Conservation (phyloP, 2,888 invertebrate genomes). For the Erebia ligea region DNA sequence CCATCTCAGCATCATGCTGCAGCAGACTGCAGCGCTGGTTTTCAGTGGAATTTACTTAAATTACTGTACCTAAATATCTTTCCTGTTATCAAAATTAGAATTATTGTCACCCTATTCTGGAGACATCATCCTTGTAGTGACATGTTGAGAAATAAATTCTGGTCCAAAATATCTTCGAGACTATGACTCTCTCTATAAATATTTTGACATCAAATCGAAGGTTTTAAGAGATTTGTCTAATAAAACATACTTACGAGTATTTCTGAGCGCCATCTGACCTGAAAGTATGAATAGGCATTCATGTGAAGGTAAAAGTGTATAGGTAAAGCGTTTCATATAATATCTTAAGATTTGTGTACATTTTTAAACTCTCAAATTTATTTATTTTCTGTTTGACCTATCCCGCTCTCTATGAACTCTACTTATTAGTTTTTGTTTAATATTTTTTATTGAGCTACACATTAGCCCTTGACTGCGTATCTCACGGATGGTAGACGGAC, state of each 20-base stretch:
- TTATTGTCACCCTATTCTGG: slow-evolving; percentile 3
- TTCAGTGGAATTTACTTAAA: too few relatives aligned
- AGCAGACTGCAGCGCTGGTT: too few relatives aligned
- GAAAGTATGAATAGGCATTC: slow-evolving; percentile 11
- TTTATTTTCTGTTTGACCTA: too few relatives aligned
- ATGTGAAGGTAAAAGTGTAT: slow-evolving; percentile 10
- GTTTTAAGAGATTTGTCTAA: slow-evolving; percentile 22
- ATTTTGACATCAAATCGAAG: slow-evolving; percentile 17
- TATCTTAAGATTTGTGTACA: neutral
- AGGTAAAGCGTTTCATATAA: neutral
- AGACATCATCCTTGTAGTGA: slow-evolving; percentile 5
- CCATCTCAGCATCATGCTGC: too few relatives aligned
- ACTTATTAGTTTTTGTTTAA: too few relatives aligned
- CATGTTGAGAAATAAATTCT: slow-evolving; percentile 16
- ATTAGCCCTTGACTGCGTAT: too few relatives aligned
- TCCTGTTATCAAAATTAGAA: too few relatives aligned
- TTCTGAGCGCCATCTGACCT: neutral
- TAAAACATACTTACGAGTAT: slow-evolving; percentile 25
- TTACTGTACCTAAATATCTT: too few relatives aligned
- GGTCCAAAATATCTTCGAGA: slow-evolving; percentile 7
- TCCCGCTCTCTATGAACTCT: too few relatives aligned
- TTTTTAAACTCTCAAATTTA: neutral
- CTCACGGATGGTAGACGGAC: too few relatives aligned
- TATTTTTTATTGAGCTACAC: too few relatives aligned
- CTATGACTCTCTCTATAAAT: slow-evolving; percentile 8